Conservation (phyloP, 2,113 vertebrate species). For the Cavia porcellus region DNA sequence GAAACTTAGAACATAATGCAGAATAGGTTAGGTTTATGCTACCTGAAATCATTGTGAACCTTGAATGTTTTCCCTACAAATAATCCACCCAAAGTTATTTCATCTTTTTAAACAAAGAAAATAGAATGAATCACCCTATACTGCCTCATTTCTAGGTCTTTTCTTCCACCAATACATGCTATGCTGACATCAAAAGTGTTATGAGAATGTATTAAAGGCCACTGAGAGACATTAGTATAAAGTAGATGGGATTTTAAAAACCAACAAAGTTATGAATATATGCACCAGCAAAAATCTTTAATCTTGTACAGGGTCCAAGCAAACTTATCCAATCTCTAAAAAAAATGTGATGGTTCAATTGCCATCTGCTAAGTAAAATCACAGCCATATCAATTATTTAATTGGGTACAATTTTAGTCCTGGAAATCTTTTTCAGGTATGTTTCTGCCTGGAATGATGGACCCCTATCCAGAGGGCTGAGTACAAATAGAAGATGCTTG, state of each 20-base stretch:
- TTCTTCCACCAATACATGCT: conserved; percentile 7
- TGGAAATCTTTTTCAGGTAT: background rate
- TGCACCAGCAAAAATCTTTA: conserved; percentile 50
- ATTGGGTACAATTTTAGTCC: conserved; percentile 11
- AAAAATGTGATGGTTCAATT: conserved; percentile 81
- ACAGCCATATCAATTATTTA: conserved; percentile 11
- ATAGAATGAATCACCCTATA: conserved; percentile 46
- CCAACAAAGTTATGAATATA: conserved; percentile 50
- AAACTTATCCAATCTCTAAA: conserved; percentile 73
- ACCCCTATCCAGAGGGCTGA: background rate
- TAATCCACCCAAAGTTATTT: conserved; percentile 73
- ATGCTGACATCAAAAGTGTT: conserved; percentile 58
- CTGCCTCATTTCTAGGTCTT: conserved; percentile 44
- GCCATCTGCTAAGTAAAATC: conserved; percentile 83
- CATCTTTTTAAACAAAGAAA: conserved; percentile 68
- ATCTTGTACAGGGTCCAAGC: conserved; percentile 57
- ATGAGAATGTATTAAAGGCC: conserved; percentile 37
- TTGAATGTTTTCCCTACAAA: conserved; percentile 79
- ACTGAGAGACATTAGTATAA: conserved; percentile 47
- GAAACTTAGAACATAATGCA: conserved; percentile 72
- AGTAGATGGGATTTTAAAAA: conserved; percentile 46
- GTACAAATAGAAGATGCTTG: background rate
- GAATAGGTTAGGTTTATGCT: conserved; percentile 72
- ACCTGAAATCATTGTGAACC: conserved; percentile 81
- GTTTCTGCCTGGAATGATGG: background rate